phyloP scores from a whole-genome alignment of 2,113 vertebrate genomes.

The Arizona elegans region DNA sequence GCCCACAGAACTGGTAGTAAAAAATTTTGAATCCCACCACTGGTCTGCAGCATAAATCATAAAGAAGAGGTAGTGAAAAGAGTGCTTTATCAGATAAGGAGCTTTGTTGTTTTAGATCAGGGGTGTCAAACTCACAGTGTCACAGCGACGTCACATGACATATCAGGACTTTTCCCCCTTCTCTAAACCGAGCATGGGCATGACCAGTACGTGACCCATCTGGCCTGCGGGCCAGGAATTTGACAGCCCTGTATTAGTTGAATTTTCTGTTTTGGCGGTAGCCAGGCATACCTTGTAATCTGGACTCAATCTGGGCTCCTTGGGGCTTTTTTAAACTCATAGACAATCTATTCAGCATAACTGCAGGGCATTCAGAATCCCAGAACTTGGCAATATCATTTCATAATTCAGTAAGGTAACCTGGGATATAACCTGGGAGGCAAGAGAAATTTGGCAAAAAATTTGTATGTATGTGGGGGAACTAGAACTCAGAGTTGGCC shows the following conservation, averaged over 20 bases:
- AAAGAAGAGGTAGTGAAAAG: background rate
- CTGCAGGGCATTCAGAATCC: background rate
- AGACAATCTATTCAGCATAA: background rate
- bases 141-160: too few species aligned
- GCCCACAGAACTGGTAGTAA: too few species aligned
- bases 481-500: background rate
- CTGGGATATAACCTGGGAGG: background rate
- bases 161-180: too few species aligned
- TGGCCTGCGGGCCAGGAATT: too few species aligned
- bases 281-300: background rate
- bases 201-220: too few species aligned
- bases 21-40: too few species aligned
- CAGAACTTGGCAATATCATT: background rate
- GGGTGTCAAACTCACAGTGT: too few species aligned
- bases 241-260: background rate
- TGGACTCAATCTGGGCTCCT: background rate
- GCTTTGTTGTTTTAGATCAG: background rate
- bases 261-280: background rate
- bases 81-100: background rate
- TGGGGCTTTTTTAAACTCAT: background rate
- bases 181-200: too few species aligned
- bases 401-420: background rate
- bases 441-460: background rate
- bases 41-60: background rate
- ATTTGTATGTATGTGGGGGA: too few species aligned